Percentiles rank a stretch among this genome's conserved stretches.
phyloP scores from a whole-genome alignment of 2,888 invertebrate species.

The Nemurella pictetii region DNA sequence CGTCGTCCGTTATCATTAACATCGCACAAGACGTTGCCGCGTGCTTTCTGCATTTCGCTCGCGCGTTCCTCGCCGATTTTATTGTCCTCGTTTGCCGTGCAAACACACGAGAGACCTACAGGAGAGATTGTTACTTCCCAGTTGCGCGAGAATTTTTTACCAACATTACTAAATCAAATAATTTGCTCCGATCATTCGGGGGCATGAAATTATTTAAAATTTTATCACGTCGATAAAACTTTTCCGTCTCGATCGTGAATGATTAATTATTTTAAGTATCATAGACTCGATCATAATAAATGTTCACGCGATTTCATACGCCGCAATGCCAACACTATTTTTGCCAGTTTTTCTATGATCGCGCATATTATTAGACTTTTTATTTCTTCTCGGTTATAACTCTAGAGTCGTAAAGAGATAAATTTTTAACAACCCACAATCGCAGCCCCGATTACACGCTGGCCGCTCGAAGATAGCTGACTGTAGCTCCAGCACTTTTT shows the following conservation, averaged over 20 bases:
- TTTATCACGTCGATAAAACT: neutral
- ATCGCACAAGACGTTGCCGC: neutral
- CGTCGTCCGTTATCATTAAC: conserved; percentile 3
- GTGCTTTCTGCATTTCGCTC: neutral
- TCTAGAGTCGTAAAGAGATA: neutral
- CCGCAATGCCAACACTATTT: neutral
- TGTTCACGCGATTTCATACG: neutral
- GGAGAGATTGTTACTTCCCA: neutral
- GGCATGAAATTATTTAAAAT: neutral
- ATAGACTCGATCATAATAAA: neutral
- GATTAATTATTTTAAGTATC: neutral
- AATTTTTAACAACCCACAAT: neutral
- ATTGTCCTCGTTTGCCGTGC: neutral
- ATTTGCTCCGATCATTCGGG: neutral
- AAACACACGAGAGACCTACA: no score
- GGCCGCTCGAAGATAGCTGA: no score
- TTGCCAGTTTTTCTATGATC: neutral
- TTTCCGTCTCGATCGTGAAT: neutral
- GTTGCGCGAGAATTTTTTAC: neutral
- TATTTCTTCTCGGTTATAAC: neutral
- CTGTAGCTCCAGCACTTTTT: neutral
- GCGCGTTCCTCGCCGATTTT: neutral
- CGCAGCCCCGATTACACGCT: neutral
- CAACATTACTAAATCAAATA: neutral
- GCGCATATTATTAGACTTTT: neutral